These are phyloP conservation scores for Astreopora myriophthalma DNA, from an alignment of 64 coral and sea anemone species.

Conservation along the genomic window DNA sequence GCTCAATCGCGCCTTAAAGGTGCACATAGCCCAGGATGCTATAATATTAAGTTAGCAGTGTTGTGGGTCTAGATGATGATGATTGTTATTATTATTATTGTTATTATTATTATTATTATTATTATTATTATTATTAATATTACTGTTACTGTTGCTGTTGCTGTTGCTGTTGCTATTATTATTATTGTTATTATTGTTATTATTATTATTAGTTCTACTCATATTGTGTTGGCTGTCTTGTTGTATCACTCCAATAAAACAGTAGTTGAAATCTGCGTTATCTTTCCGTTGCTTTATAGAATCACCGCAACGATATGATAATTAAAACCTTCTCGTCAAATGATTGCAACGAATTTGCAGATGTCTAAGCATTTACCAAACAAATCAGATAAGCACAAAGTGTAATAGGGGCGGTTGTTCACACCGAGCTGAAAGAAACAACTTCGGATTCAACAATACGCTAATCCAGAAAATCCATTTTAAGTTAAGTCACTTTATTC, in stretches of 20 bases:
- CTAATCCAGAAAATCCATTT: constrained; percentile 28
- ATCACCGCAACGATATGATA: not conserved
- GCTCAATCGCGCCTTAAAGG: too few species aligned
- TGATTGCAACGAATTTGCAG: not conserved
- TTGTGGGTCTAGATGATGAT: too few species aligned
- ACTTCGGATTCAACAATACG: not conserved
- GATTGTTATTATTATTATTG: too few species aligned
- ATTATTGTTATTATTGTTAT: too few species aligned
- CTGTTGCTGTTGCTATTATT: too few species aligned
- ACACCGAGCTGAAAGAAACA: not conserved
- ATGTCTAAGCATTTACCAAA: too few species aligned
- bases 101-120: too few species aligned
- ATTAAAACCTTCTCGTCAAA: not conserved
- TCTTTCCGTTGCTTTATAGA: constrained; percentile 15
- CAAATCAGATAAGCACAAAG: not conserved
- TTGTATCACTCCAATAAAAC: not conserved
- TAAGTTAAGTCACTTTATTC: constrained; percentile 14
- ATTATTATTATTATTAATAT: too few species aligned
- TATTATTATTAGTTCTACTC: too few species aligned
- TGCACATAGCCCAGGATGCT: too few species aligned
- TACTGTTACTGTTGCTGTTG: too few species aligned
- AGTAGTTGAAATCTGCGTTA: not conserved
- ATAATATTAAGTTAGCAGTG: too few species aligned
- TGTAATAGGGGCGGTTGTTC: not conserved
- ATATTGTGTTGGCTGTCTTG: not conserved